Base-by-base conservation (phyloP, 2,797 vertebrate genomes). In the Natrix natrix region DNA sequence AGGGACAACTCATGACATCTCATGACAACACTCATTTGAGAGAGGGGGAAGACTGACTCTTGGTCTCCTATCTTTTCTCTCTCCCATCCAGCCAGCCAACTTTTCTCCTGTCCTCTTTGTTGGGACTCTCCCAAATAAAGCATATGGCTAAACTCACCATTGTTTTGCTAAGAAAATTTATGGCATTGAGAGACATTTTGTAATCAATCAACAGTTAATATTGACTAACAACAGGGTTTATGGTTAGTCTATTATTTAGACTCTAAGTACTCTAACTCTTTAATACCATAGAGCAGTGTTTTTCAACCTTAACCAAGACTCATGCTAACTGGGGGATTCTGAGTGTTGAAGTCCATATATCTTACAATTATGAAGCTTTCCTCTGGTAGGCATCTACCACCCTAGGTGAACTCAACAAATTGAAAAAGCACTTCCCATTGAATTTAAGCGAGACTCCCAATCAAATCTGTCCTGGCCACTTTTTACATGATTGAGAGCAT, bases 121-220 rank as follows among this genome's bases (percentile, higher is more conserved):
- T n/a, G 63, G 63, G 28, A 32, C 63, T 69, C 28, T 66, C 28
- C 63, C 28, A 66, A 66, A n/a, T 66, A 12, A 66, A n/a, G 63
- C 63, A n/a, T 69, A 69, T 13, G 28, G 13, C 63, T 69, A 69
- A 16, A n/a, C 28, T n/a, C 28, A n/a, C 5, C 28, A 69, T 32
- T 28, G 12, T 69, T 69, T 69, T 69, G 32, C 63, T 69, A 69
- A 69, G 28, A 32, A 69, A 14, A n/a, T 12, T 6, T 66, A 66
- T n/a, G 13, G 63, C 4, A 14, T 6, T 5, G 12, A n/a, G 4
- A 28, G 52, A 13, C 11, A 13, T 54, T 16, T 78, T 92, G 28
- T 48, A 78, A 89, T n/a, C 55, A 69, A 43, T 52, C 54, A 57
- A 94, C 54, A 37, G 43, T 88, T 95, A 48, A 57, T 94, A 92